Base-by-base conservation (phyloP, 2,888 invertebrate species). In the Agrenia bidenticulata region DNA sequence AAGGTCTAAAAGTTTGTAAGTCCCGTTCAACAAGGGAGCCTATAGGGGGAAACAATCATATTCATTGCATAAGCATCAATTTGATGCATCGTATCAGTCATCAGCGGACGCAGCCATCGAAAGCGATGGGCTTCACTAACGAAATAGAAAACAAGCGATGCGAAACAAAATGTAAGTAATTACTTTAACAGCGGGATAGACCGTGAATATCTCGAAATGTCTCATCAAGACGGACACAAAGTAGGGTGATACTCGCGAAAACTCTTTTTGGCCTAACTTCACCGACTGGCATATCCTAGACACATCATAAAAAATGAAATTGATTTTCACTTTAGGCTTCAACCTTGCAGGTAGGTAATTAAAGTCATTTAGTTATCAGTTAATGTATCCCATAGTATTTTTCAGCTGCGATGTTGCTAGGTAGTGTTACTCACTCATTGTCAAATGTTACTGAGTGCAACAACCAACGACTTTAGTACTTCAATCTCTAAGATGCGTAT, bases 111-210 rank as follows among this genome's bases (percentile, higher is more conserved):
- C 32, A 32, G 11, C 32, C 32, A 11, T 32, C 11, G 17, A 13
- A 50, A 50, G 17, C n/a, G 19, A 11, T n/a, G n/a, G n/a, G n/a
- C n/a, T 19, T 9, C 49, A 19, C 21, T 49, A 9, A 17, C 49
- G 7, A 17, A 13, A 11, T 13, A n/a, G n/a, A n/a, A n/a, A n/a
- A n/a, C n/a, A n/a, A n/a, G n/a, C n/a, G n/a, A n/a, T n/a, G n/a
- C n/a, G n/a, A 39, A 45, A 45, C 45, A 45, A 9, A 5, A 27
- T 13, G 50, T 1, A 32, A 19, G 17, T n/a, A 61, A 77, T 76
- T 78, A 83, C 83, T 79, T 83, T 83, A 23, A 83, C 79, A 68
- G 78, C 78, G 2, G 81, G 79, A 76, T 80, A 79, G 26, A 83
- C 76, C n/a, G 80, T 79, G 54, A 78, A 75, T 56, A 77, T 77